A percentile compares a stretch with the other conserved stretches of the same genome.
Conservation (phyloP, 2,113 vertebrate species). For the Tyrannus savana region DNA sequence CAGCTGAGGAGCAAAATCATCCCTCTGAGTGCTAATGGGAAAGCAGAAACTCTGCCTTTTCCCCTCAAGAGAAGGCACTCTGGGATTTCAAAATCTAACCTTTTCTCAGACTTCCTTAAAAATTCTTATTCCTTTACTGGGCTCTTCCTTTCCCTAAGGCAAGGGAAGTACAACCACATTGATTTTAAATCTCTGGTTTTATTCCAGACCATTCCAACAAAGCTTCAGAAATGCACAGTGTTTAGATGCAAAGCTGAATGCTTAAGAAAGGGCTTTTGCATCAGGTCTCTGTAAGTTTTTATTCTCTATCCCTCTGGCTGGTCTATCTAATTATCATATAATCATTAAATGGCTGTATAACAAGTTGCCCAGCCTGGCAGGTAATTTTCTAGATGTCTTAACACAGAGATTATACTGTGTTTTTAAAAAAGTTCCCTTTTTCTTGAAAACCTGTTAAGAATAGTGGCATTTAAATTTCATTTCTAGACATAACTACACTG, state of each 20-base stretch:
- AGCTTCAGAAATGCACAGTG: not conserved
- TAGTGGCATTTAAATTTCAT: not conserved
- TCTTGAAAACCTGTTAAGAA: not conserved
- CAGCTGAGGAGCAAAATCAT: not conserved
- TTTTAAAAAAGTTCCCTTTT: not conserved
- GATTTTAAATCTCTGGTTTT: not conserved
- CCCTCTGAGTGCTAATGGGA: not conserved
- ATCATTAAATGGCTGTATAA: not conserved
- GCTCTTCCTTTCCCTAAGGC: not conserved
- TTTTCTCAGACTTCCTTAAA: slow-evolving; percentile 68
- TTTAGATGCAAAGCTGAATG: not conserved
- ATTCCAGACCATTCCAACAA: not conserved
- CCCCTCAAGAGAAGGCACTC: not conserved
- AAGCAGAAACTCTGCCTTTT: slow-evolving; percentile 53
- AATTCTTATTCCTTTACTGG: not conserved
- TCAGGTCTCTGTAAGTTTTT: not conserved
- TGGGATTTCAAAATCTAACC: slow-evolving; percentile 43
- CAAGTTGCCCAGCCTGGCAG: not conserved
- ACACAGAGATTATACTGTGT: accelerated
- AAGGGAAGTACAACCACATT: slow-evolving; percentile 4
- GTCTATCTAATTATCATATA: not conserved
- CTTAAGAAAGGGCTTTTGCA: not conserved
- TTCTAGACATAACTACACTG: not conserved
- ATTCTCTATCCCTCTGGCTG: not conserved
- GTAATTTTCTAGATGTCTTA: not conserved